Percentiles rank a stretch among this genome's conserved stretches.
Conservation (phyloP, 23 tunicate genomes). For the Halocynthia aurantium region DNA sequence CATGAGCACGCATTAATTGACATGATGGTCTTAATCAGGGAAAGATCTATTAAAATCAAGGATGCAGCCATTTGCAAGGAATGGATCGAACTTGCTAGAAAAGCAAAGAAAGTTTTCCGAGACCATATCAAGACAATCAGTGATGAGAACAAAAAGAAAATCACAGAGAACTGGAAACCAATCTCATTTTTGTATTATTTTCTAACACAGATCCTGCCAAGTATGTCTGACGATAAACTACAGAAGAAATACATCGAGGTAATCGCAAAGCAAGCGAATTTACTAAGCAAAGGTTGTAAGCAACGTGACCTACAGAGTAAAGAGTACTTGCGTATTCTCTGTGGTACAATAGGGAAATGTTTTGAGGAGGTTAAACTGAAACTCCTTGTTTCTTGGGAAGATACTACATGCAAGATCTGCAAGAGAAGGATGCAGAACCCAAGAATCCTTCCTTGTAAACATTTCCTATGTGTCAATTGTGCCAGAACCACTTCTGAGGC, state of each 20-base stretch:
- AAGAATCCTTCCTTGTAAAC: not conserved
- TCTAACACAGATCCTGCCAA: slow-evolving; percentile 40
- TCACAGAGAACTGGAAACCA: slow-evolving; percentile 1
- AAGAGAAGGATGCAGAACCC: not conserved
- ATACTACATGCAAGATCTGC: not conserved
- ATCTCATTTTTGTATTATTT: slow-evolving; percentile 40
- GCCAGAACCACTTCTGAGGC: not conserved
- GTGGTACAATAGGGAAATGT: not conserved
- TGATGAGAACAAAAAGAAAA: slow-evolving; percentile 2
- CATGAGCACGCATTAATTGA: slow-evolving; percentile 19
- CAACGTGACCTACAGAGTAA: slow-evolving; percentile 17
- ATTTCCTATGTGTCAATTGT: slow-evolving; percentile 31
- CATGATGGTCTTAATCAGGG: slow-evolving; percentile 4
- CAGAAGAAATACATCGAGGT: slow-evolving; percentile 20
- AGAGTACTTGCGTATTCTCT: slow-evolving; percentile 16
- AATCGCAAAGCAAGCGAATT: slow-evolving; percentile 24
- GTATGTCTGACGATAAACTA: not conserved
- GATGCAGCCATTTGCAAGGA: slow-evolving; percentile 21
- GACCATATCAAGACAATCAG: not conserved
- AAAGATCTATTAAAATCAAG: slow-evolving; percentile 8
- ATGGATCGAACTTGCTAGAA: slow-evolving; percentile 21
- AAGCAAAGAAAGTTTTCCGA: slow-evolving; percentile 10
- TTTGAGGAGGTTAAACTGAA: not conserved
- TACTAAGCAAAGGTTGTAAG: slow-evolving; percentile 30
- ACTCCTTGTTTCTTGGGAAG: not conserved